These are phyloP conservation scores for Macquaria australasica DNA, from an alignment of 2,113 vertebrate species.

Conservation along the genomic window DNA sequence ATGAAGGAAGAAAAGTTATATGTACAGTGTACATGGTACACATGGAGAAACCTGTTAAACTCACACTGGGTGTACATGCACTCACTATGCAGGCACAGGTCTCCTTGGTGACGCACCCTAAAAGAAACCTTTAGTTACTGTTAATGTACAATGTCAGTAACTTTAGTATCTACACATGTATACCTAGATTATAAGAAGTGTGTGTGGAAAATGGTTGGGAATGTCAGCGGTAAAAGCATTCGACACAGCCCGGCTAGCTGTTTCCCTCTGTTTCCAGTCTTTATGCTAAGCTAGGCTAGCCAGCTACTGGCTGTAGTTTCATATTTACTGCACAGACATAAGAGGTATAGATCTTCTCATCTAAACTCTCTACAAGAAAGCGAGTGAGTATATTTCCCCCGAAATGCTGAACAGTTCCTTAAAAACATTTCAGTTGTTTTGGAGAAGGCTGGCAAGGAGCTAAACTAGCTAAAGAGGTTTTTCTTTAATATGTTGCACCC, in stretches of 20 bases:
- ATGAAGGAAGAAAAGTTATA: constrained; percentile 7
- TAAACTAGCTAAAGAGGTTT: too few species aligned
- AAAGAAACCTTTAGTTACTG: too few species aligned
- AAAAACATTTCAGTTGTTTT: too few species aligned
- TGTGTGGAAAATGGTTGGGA: neutral
- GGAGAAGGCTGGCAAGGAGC: neutral
- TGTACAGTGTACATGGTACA: neutral
- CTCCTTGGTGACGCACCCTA: neutral
- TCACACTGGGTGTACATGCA: neutral
- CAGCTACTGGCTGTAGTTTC: too few species aligned
- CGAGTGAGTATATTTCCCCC: too few species aligned
- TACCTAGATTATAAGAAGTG: neutral
- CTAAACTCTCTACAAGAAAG: neutral
- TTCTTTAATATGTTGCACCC: neutral
- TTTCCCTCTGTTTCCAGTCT: neutral
- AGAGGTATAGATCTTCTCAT: neutral
- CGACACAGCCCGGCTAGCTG: neutral
- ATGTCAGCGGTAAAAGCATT: too few species aligned
- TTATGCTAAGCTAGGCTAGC: neutral
- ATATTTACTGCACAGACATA: neutral
- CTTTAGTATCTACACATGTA: neutral
- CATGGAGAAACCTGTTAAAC: neutral
- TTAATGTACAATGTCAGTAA: neutral
- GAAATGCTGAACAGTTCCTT: neutral
- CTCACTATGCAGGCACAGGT: neutral